Evolutionary conservation across 2,797 vertebrate genomes (phyloP).

Genomic region (Takifugu rubripes): DNA sequence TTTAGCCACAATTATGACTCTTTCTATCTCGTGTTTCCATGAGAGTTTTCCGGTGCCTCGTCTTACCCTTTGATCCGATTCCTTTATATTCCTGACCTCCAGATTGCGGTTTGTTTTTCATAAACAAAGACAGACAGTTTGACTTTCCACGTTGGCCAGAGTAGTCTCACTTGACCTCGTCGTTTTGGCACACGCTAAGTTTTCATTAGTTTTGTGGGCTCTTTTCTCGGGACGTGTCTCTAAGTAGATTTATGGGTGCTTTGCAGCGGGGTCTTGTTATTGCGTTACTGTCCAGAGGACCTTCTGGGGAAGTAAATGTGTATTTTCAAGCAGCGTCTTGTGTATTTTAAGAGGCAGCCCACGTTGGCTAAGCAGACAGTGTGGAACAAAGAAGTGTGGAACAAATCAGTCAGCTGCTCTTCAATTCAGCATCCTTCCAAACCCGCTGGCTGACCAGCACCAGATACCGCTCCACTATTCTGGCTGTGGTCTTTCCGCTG

Average conservation of each 20-base stretch:
- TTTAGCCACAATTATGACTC: background rate
- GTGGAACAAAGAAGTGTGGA: conserved; percentile 54
- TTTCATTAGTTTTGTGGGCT: conserved; percentile 22
- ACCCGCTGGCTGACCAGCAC: conserved; percentile 7
- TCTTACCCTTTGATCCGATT: conserved; percentile 4
- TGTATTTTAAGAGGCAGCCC: conserved; percentile 55
- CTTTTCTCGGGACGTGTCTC: conserved; percentile 34
- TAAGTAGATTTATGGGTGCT: conserved; percentile 49
- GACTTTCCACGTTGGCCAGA: conserved; percentile 24
- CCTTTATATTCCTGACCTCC: conserved; percentile 8
- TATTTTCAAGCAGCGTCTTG: conserved; percentile 54
- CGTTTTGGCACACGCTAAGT: conserved; percentile 16
- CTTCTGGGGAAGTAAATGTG: conserved; percentile 50
- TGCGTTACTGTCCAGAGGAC: conserved; percentile 42
- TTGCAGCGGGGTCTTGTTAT: conserved; percentile 48
- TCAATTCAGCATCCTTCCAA: conserved; percentile 43
- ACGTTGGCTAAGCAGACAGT: conserved; percentile 38
- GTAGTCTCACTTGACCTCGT: conserved; percentile 10
- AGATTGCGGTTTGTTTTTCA: conserved; percentile 37
- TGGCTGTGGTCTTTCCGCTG: conserved; percentile 3
- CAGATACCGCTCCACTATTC: conserved; percentile 36
- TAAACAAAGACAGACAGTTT: conserved; percentile 35
- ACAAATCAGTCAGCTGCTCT: conserved; percentile 63
- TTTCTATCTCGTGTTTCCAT: conserved; percentile 8
- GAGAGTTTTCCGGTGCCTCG: conserved; percentile 6